These are phyloP conservation scores for Rostratula benghalensis DNA, from an alignment of 2,113 vertebrate genomes.

Conservation along the genomic window DNA sequence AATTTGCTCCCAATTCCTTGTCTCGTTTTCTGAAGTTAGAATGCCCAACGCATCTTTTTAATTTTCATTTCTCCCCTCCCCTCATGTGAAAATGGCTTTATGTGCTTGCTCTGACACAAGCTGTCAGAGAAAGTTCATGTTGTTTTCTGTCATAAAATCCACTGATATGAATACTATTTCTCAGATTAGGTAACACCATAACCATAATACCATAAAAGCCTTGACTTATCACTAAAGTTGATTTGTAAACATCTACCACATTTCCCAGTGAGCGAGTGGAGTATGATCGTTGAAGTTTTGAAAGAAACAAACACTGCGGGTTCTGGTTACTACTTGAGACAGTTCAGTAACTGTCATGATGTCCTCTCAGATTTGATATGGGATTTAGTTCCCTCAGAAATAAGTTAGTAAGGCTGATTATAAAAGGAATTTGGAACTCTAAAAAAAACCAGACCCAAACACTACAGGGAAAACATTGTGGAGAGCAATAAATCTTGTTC, in stretches of 20 bases:
- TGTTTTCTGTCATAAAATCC: conserved; percentile 18
- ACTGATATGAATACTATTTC: conserved; percentile 11
- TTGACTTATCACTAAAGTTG: conserved; percentile 52
- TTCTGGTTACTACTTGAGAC: conserved; percentile 51
- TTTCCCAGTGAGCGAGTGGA: conserved; percentile 37
- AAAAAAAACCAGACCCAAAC: not conserved
- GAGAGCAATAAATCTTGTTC: conserved; percentile 92
- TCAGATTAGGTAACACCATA: conserved; percentile 30
- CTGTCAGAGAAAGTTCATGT: not conserved
- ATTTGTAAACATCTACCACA: not conserved
- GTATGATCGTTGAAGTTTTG: conserved; percentile 43
- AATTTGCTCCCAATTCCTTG: not conserved
- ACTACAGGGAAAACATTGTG: conserved; percentile 80
- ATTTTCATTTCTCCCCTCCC: not conserved
- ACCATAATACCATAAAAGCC: conserved; percentile 25
- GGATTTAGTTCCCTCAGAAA: conserved; percentile 56
- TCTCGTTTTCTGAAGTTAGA: not conserved
- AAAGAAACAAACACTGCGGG: conserved; percentile 57
- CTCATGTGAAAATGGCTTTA: not conserved
- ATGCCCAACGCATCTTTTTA: not conserved
- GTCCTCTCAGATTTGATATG: conserved; percentile 55
- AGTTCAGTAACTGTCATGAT: conserved; percentile 51
- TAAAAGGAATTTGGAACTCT: conserved; percentile 67
- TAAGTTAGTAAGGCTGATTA: conserved; percentile 42
- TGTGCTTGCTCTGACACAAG: not conserved